phyloP scores from a whole-genome alignment of 2,888 invertebrate genomes.

The Calliphora vomitoria region DNA sequence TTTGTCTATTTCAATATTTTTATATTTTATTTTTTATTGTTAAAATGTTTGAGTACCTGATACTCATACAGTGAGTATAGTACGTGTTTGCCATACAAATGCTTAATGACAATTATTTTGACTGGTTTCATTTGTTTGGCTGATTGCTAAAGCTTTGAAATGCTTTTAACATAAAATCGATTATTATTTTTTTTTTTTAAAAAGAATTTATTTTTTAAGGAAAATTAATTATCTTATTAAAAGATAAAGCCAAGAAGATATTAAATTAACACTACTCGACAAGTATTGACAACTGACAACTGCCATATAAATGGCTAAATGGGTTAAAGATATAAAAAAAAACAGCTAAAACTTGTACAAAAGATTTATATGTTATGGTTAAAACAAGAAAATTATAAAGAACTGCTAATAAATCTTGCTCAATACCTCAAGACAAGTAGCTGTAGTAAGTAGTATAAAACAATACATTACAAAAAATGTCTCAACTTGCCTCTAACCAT shows the following conservation, averaged over 20 bases:
- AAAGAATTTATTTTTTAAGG: constrained; percentile 38
- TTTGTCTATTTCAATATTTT: constrained; percentile 23
- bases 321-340: constrained; percentile 53
- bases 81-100: constrained; percentile 60
- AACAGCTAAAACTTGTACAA: constrained; percentile 38
- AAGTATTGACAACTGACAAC: constrained; percentile 41
- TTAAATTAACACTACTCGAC: constrained; percentile 62
- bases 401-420: constrained; percentile 5
- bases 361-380: constrained; percentile 44
- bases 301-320: constrained; percentile 65
- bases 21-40: constrained; percentile 5
- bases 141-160: neutral
- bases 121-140: constrained; percentile 56
- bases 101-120: constrained; percentile 57
- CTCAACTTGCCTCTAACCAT: neutral
- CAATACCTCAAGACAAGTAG: constrained; percentile 5
- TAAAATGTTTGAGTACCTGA: neutral
- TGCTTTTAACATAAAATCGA: constrained; percentile 27
- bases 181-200: constrained; percentile 19
- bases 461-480: constrained; percentile 2
- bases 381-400: constrained; percentile 52
- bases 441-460: neutral
- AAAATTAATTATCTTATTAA: constrained; percentile 55
- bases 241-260: constrained; percentile 44
- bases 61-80: too few relatives aligned